These are phyloP conservation scores for Paracanthobrama guichenoti DNA, from an alignment of 2,113 vertebrate genomes.

Conservation along the genomic window DNA sequence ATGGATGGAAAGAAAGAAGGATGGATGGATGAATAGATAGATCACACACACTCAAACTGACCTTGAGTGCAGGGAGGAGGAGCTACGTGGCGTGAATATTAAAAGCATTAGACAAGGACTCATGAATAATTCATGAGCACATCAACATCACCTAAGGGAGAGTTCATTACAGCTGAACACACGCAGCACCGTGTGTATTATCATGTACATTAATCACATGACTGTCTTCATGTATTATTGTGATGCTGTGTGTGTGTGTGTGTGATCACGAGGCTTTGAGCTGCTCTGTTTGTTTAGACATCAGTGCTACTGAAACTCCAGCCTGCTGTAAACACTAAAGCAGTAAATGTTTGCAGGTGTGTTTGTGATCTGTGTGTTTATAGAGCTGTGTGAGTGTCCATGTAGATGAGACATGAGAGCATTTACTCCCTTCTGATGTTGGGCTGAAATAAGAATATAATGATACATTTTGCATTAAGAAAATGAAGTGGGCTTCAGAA, in stretches of 20 bases:
- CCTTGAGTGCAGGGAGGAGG: constrained; percentile 44
- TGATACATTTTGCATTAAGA: neutral
- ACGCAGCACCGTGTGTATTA: neutral
- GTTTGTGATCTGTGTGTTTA: neutral
- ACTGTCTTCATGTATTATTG: constrained; percentile 24
- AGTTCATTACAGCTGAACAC: constrained; percentile 25
- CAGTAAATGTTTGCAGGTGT: neutral
- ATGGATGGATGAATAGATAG: neutral
- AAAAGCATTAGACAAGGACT: constrained; percentile 33
- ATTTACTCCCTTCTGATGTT: neutral
- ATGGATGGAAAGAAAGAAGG: neutral
- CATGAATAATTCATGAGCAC: constrained; percentile 57
- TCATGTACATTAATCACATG: constrained; percentile 9
- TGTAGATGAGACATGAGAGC: too few species aligned
- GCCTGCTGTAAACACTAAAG: constrained; percentile 3
- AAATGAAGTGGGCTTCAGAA: neutral
- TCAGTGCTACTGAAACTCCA: neutral
- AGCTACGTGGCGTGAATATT: constrained; percentile 46
- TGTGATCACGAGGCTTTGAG: constrained; percentile 3
- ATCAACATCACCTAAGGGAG: constrained; percentile 18
- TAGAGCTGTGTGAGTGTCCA: neutral
- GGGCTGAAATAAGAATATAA: neutral
- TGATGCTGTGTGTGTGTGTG: constrained; percentile 35
- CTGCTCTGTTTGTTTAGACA: neutral
- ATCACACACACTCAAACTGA: constrained; percentile 14